A percentile compares a stretch with the other conserved stretches of the same genome.
Evolutionary conservation across 2,797 vertebrate genomes (phyloP).

Genomic region (Sebastes vulpes): DNA sequence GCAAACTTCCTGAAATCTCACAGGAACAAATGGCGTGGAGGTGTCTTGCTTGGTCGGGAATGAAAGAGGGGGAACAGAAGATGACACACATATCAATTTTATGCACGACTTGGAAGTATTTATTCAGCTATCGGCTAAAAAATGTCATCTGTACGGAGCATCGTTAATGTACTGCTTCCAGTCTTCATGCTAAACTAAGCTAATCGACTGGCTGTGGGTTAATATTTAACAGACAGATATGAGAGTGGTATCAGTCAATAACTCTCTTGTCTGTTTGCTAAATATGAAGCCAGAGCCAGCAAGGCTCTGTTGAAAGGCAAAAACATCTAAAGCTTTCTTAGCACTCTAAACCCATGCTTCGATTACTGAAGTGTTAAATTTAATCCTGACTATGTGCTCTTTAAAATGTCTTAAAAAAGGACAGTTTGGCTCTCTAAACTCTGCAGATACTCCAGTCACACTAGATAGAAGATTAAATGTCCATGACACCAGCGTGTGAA

Average conservation of each 20-base stretch:
- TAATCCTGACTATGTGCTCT: not conserved
- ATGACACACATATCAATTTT: too few relatives aligned
- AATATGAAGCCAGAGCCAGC: not conserved
- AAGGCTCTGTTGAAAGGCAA: not conserved
- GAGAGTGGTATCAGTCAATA: not conserved
- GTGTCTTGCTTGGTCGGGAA: too few relatives aligned
- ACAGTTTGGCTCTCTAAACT: not conserved
- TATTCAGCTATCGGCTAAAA: too few relatives aligned
- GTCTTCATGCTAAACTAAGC: not conserved
- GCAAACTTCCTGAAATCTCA: too few relatives aligned
- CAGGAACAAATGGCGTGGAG: too few relatives aligned
- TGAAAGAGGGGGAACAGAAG: too few relatives aligned
- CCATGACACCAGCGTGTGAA: constrained; percentile 25
- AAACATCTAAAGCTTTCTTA: not conserved
- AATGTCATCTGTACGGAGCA: too few relatives aligned
- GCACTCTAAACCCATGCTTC: too few relatives aligned
- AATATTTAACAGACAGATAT: not conserved
- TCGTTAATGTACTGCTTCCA: not conserved
- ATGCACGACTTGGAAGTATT: too few relatives aligned
- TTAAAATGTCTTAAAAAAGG: not conserved
- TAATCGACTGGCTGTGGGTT: not conserved
- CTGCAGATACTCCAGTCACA: not conserved
- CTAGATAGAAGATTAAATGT: not conserved
- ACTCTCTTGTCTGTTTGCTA: not conserved
- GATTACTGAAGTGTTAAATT: not conserved